Percentiles rank a stretch among this genome's conserved stretches.
These are phyloP conservation scores for Tiliacea aurago DNA, from an alignment of 2,888 invertebrate genomes.

Conservation along the genomic window DNA sequence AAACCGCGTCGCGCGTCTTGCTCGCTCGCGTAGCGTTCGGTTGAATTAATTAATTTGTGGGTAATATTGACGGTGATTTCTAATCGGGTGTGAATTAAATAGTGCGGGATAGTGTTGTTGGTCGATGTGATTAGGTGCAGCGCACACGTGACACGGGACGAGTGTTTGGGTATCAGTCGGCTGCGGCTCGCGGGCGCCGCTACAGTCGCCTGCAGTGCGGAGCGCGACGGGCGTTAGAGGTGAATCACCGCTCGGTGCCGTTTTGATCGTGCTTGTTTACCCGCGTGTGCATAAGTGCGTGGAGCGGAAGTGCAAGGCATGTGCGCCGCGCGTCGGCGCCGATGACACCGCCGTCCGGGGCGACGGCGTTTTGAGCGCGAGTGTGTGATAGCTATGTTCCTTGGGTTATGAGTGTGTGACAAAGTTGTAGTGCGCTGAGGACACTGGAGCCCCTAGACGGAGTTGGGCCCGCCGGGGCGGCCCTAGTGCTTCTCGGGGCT, in stretches of 20 bases:
- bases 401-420: slow-evolving; percentile 90
- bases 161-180: slow-evolving; percentile 88
- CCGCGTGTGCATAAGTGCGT: slow-evolving; percentile 89
- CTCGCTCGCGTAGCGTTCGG: slow-evolving; percentile 78
- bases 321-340: slow-evolving; percentile 86
- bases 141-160: slow-evolving; percentile 85
- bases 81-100: slow-evolving; percentile 80
- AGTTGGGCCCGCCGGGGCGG: slow-evolving; percentile 91
- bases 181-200: slow-evolving; percentile 83
- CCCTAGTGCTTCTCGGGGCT: slow-evolving; percentile 91
- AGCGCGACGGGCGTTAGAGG: slow-evolving; percentile 84
- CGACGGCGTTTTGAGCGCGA: slow-evolving; percentile 84
- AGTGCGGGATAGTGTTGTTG: slow-evolving; percentile 81
- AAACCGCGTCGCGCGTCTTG: slow-evolving; percentile 84
- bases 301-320: slow-evolving; percentile 89
- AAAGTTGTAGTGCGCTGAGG: slow-evolving; percentile 89
- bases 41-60: slow-evolving; percentile 77
- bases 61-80: slow-evolving; percentile 79
- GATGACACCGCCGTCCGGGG: slow-evolving; percentile 87
- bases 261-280: slow-evolving; percentile 88
- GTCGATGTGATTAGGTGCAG: slow-evolving; percentile 75
- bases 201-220: slow-evolving; percentile 87
- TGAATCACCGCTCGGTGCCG: slow-evolving; percentile 87
- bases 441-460: slow-evolving; percentile 92
- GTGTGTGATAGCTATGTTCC: slow-evolving; percentile 87